Evolutionary conservation across 2,113 vertebrate genomes (phyloP).

Genomic region (Henicopernis longicauda): DNA sequence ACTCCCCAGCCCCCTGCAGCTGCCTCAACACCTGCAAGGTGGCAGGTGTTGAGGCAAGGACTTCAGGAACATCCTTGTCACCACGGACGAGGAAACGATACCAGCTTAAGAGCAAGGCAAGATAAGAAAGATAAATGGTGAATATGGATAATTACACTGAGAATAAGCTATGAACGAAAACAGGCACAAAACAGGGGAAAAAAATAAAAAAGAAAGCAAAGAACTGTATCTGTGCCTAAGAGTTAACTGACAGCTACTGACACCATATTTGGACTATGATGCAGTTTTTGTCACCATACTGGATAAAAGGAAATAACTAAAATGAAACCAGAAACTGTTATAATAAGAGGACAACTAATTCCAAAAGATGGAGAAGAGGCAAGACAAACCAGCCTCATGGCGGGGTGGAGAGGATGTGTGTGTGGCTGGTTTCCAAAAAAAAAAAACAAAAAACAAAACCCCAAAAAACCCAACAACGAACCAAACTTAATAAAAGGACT

Average conservation of each 20-base stretch:
- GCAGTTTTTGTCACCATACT: not conserved
- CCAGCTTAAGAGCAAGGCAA: not conserved
- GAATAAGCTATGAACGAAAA: not conserved
- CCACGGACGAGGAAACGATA: accelerated
- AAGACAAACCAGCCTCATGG: not conserved
- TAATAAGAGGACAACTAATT: not conserved
- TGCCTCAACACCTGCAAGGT: not conserved
- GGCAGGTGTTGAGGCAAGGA: too few relatives aligned
- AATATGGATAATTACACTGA: not conserved
- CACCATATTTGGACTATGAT: not conserved
- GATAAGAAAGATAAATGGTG: not conserved
- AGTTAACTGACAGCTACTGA: not conserved
- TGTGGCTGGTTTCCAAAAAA: not conserved
- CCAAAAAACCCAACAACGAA: not conserved
- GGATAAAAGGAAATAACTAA: not conserved
- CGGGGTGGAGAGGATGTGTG: accelerated
- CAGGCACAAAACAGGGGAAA: not conserved
- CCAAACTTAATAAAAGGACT: not conserved
- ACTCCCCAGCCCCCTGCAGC: not conserved
- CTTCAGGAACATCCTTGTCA: not conserved
- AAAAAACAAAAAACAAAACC: too few relatives aligned
- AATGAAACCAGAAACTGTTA: not conserved
- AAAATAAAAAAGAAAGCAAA: not conserved
- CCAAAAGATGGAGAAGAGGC: not conserved
- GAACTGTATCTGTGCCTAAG: not conserved